Base-by-base conservation (phyloP, 1,140 invertebrate genomes). In the Coptotermes formosanus region DNA sequence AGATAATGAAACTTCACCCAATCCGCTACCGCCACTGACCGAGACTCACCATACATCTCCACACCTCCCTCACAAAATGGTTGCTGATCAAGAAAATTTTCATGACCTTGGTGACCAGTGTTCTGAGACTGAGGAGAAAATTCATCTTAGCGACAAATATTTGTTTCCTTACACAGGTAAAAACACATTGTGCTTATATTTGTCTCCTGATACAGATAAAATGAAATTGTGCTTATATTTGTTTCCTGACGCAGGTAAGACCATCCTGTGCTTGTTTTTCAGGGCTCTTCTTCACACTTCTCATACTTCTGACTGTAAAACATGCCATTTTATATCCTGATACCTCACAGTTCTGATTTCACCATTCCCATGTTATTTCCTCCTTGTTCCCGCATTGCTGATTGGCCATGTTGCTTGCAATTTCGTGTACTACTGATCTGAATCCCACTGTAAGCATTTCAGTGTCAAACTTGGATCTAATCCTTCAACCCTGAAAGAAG, bases 131-230 rank as follows among this genome's bases (percentile, higher is more conserved):
- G 95, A 95, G 3, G 95, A 96, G 81, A 95, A 95, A 88, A 93
- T 94, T 89, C 94, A 94, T 86, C 89, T 94, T 16, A 94, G 94
- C 85, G 95, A 96, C 88, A 96, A 96, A 90, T 96, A 96, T 90
- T 90, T 95, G 84, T 96, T 96, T 88, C 95, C 95, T 0, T 96
- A 96, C 88, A 95, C 95, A 89, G 93, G 93, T 93, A 88, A 69
- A 87, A 90, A 52, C 52, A 55, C 21, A 55, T 55, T 55, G 52
- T 21, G 45, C 45, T 48, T 16, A 48, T 16, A 48, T 9, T 2
- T 48, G 9, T 89, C 88, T 86, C 89, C 89, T 12, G 90, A 84
- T 21, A 83, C 44, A 82, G 14, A 3, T 81, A 14, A n/a, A 32
- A n/a, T 8, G 3, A 11, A 8, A n/a, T n/a, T n/a, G 75, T n/a